phyloP scores from a whole-genome alignment of 1,140 invertebrate species.

The Drosophila ambigua region DNA sequence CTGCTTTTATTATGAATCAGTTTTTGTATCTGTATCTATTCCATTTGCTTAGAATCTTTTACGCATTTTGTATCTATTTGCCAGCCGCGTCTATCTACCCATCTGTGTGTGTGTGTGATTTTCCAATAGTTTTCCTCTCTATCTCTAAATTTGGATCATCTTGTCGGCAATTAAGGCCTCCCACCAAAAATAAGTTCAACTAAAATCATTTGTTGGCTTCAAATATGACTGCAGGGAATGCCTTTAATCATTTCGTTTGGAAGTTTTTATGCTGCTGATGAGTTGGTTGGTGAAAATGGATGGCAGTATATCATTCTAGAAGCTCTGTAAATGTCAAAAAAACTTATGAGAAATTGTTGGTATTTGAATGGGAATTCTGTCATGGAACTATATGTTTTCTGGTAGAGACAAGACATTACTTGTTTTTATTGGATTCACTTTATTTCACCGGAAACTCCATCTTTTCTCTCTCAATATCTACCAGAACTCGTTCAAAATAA shows the following conservation, averaged over 20 bases:
- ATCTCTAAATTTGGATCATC: slow-evolving; percentile 64
- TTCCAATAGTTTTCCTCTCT: slow-evolving; percentile 43
- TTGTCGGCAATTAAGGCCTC: slow-evolving; percentile 60
- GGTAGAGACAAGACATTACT: background rate
- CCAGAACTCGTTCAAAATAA: background rate
- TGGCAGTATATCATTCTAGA: slow-evolving; percentile 14
- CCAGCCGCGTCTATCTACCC: slow-evolving; percentile 36
- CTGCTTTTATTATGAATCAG: slow-evolving; percentile 35
- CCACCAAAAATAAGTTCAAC: slow-evolving; percentile 33
- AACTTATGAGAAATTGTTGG: background rate
- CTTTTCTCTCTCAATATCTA: too few species aligned
- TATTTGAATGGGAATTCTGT: background rate
- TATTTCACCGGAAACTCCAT: too few species aligned
- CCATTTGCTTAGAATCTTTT: slow-evolving; percentile 27
- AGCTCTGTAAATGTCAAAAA: slow-evolving; percentile 5
- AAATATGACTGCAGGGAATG: slow-evolving; percentile 28
- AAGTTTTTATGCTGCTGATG: slow-evolving; percentile 1
- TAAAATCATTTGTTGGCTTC: slow-evolving; percentile 35
- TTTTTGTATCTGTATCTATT: slow-evolving; percentile 31
- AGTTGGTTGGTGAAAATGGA: background rate
- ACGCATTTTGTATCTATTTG: slow-evolving; percentile 52
- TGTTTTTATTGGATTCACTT: background rate
- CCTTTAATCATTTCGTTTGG: slow-evolving; percentile 19
- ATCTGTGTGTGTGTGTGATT: slow-evolving; percentile 18
- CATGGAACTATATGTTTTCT: background rate